phyloP scores from a whole-genome alignment of 2,888 invertebrate genomes.

The Nomada lathburiana region DNA sequence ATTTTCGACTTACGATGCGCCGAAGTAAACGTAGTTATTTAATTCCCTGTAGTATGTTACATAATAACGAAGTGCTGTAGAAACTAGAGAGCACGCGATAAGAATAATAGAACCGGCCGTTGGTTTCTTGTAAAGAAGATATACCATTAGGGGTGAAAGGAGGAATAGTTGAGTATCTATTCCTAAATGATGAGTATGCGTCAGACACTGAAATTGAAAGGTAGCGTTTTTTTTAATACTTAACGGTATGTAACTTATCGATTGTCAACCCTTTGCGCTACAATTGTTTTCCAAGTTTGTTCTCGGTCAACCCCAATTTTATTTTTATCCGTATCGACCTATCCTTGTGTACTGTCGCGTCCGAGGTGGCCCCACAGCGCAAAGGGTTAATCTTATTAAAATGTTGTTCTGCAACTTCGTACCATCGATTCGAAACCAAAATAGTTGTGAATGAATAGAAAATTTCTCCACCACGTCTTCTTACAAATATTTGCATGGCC shows the following conservation, averaged over 20 bases:
- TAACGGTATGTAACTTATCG: too few species aligned
- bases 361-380: too few species aligned
- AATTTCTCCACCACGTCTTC: constrained; percentile 89
- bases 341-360: too few species aligned
- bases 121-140: constrained; percentile 87
- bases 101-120: constrained; percentile 85
- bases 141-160: constrained; percentile 87
- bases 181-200: constrained; percentile 90
- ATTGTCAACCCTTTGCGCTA: too few species aligned
- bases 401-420: constrained; percentile 57
- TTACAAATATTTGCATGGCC: constrained; percentile 89
- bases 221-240: background rate
- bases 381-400: too few species aligned
- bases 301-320: too few species aligned
- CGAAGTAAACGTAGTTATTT: constrained; percentile 89
- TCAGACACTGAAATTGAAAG: constrained; percentile 86
- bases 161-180: constrained; percentile 90
- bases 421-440: constrained; percentile 91
- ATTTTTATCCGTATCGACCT: too few species aligned
- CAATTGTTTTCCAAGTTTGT: too few species aligned
- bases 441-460: constrained; percentile 90
- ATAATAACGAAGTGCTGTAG: constrained; percentile 87
- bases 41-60: constrained; percentile 87
- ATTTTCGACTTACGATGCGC: constrained; percentile 87
- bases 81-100: constrained; percentile 84